These are phyloP conservation scores for Neopipo cinnamomea DNA, from an alignment of 2,113 vertebrate species.

Conservation along the genomic window DNA sequence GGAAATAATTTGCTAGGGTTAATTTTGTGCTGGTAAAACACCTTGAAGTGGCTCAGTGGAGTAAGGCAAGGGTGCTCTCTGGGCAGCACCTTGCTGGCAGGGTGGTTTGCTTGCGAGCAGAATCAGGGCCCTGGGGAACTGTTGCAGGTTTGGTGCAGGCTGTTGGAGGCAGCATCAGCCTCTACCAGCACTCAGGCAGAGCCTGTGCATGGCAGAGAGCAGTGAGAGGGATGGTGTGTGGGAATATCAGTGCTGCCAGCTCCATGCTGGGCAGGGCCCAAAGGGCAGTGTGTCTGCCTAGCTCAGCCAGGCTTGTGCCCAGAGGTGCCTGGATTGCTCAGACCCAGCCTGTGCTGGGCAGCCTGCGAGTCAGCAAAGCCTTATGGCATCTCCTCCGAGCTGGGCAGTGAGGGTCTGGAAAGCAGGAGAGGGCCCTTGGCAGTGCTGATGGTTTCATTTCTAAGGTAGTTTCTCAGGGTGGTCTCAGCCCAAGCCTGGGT, in stretches of 20 bases:
- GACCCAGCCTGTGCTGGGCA: neutral
- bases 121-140: neutral
- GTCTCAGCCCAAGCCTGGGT: neutral
- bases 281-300: neutral
- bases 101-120: neutral
- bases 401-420: accelerated
- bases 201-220: neutral
- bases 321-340: neutral
- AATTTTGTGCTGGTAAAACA: neutral
- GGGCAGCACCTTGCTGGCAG: neutral
- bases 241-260: neutral
- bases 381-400: neutral
- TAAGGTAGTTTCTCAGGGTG: neutral
- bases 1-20: neutral
- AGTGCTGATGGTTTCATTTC: neutral
- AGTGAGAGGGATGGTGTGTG: neutral
- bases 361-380: neutral
- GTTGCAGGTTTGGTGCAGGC: neutral
- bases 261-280: neutral
- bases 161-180: neutral
- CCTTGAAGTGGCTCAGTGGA: neutral
- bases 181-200: neutral
- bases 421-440: neutral
- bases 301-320: neutral
- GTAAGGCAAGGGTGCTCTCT: neutral